Base-by-base conservation (phyloP, 1,140 invertebrate species). In the Ips nitidus region DNA sequence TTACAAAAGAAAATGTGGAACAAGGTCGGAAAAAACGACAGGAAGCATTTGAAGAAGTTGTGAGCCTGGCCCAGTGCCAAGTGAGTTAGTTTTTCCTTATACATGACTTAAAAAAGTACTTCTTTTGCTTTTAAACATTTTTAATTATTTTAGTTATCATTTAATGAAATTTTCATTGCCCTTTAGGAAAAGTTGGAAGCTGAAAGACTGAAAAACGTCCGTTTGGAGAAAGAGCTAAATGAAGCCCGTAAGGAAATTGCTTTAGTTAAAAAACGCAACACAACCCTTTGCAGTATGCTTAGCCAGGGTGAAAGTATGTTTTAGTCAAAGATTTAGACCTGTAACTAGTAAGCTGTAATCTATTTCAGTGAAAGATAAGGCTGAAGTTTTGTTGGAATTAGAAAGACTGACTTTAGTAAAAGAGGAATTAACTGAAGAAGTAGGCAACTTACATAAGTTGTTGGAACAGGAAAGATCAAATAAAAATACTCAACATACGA, bases 381-480 rank as follows among this genome's bases (percentile, higher is more conserved):
- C 90, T 1, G 86, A 90, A 67, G 85, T 93, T 7, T 77, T 93
- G 62, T 82, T 88, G n/a, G 90, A 93, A 80, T 85, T 93, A 52
- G 89, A 91, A 59, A 85, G 87, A 72, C 79, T 93, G 61, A 84
- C 85, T 52, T 83, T 85, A 57, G 87, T 92, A 38, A 88, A 90
- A 73, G 85, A 89, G 69, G 91, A 94, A 77, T 79, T 94, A 3
- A 91, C 89, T 22, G 85, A 88, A 2, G 87, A 92, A 82, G 83
- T 93, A 39, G 78, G 84, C 8, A 79, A 83, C 47, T 79, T 93
- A 22, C 88, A 91, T 77, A 86, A 85, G 40, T 87, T 91, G 67
- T 82, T 94, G 37, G 91, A 94, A 77, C 90, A 91, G 80, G 91
- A 94, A 80, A 83, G 90, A 59, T 92, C 91, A 2, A 91, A 63